phyloP scores from a whole-genome alignment of 2,113 vertebrate genomes.

The Tragelaphus buxtoni region DNA sequence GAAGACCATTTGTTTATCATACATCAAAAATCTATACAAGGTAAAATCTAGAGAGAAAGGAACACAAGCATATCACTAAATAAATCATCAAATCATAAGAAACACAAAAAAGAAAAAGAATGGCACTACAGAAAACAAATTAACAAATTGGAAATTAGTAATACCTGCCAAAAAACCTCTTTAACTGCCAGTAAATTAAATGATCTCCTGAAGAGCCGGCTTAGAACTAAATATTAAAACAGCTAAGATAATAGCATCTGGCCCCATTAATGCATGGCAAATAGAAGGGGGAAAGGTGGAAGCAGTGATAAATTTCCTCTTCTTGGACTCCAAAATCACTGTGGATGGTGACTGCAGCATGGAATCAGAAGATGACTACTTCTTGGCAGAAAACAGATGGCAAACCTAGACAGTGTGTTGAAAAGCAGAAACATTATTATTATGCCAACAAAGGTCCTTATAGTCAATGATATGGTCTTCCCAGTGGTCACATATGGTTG shows the following conservation, averaged over 20 bases:
- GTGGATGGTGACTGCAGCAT: no score
- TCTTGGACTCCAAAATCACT: not conserved
- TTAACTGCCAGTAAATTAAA: not conserved
- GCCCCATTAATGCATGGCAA: not conserved
- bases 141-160: not conserved
- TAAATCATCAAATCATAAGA: not conserved
- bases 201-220: fast-evolving
- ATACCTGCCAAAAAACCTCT: not conserved
- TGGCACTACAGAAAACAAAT: not conserved
- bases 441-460: no score
- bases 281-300: not conserved
- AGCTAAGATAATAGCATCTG: not conserved
- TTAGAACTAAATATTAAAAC: not conserved
- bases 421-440: no score
- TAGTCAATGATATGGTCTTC: no score
- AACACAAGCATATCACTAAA: not conserved
- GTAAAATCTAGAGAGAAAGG: no score
- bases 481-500: not conserved
- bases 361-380: no score
- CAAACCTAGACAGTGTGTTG: no score
- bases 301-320: not conserved
- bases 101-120: not conserved
- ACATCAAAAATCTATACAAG: not conserved
- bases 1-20: not conserved
- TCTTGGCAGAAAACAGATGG: no score